Evolutionary conservation across 2,797 vertebrate species (phyloP).

Genomic region (Neosalanx taihuensis): DNA sequence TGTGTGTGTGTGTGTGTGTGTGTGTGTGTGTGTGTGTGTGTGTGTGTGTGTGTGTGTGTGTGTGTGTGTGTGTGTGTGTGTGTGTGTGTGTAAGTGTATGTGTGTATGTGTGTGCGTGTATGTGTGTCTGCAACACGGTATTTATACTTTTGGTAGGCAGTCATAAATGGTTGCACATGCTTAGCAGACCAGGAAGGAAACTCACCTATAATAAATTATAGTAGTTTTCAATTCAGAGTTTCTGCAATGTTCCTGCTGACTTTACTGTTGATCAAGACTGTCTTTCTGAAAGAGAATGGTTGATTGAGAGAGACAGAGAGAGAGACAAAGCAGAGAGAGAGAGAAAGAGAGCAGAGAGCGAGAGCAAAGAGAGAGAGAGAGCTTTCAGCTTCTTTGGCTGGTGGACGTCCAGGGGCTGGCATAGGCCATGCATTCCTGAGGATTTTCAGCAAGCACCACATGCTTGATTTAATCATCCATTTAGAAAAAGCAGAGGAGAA

Average conservation of each 20-base stretch:
- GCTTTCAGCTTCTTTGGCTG: slow-evolving; percentile 59
- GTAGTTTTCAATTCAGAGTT: slow-evolving; percentile 8
- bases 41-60: slow-evolving; percentile 43
- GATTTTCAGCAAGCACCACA: slow-evolving; percentile 94
- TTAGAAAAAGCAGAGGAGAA: slow-evolving; percentile 77
- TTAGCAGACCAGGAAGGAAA: slow-evolving; percentile 17
- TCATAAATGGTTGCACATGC: slow-evolving; percentile 16
- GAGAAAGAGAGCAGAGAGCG: slow-evolving; percentile 19
- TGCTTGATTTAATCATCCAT: slow-evolving; percentile 97
- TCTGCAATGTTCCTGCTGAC: slow-evolving; percentile 45
- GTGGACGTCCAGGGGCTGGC: slow-evolving; percentile 88
- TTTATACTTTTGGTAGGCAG: slow-evolving; percentile 11
- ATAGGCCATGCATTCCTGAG: slow-evolving; percentile 85
- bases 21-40: slow-evolving; percentile 14
- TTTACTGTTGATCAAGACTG: slow-evolving; percentile 30
- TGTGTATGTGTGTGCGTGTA: slow-evolving; percentile 13
- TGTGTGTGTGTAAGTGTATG: background rate
- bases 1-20: slow-evolving; percentile 47
- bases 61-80: slow-evolving; percentile 18
- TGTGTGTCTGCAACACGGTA: slow-evolving; percentile 43
- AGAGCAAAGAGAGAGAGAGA: slow-evolving; percentile 16
- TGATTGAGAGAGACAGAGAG: slow-evolving; percentile 18
- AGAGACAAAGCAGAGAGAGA: slow-evolving; percentile 21
- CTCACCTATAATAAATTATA: slow-evolving; percentile 5
- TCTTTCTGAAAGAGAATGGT: slow-evolving; percentile 66